A percentile compares a stretch with the other conserved stretches of the same genome.
Evolutionary conservation across 2,113 vertebrate genomes (phyloP).

Genomic region (Copsychus sechellarum): DNA sequence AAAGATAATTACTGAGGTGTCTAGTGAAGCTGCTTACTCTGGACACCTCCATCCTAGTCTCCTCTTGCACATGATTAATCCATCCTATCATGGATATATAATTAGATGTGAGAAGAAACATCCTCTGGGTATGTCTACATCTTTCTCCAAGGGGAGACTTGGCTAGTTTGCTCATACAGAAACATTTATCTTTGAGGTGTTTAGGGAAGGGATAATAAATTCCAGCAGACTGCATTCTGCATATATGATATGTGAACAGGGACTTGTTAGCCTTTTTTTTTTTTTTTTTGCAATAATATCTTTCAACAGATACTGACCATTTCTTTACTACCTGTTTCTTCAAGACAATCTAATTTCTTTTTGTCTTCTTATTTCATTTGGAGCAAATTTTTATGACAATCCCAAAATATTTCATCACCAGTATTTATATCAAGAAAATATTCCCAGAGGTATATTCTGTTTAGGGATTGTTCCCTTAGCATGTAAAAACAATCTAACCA

Average conservation of each 20-base stretch:
- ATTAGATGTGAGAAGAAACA: not conserved
- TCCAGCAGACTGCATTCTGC: not conserved
- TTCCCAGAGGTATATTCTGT: not conserved
- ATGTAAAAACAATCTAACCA: not conserved
- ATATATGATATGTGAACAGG: not conserved
- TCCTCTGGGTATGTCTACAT: not conserved
- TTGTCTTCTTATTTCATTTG: not conserved
- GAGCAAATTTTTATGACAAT: not conserved
- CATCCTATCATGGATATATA: not conserved
- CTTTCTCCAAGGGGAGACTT: not conserved
- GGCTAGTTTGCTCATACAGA: not conserved
- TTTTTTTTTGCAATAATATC: not conserved
- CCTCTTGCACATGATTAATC: not conserved
- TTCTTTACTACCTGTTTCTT: not conserved
- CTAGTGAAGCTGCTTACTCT: not conserved
- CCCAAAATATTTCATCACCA: not conserved
- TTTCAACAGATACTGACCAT: not conserved
- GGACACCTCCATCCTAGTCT: not conserved
- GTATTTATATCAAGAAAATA: not conserved
- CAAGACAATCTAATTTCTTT: not conserved
- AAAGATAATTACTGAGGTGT: not conserved
- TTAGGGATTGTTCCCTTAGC: not conserved
- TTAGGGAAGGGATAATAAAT: slow-evolving; percentile 4
- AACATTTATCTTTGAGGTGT: slow-evolving; percentile 1
- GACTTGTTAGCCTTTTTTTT: not conserved